Percentiles rank a stretch among this genome's conserved stretches.
phyloP scores from a whole-genome alignment of 2,888 invertebrate species.

The Tachina fera region DNA sequence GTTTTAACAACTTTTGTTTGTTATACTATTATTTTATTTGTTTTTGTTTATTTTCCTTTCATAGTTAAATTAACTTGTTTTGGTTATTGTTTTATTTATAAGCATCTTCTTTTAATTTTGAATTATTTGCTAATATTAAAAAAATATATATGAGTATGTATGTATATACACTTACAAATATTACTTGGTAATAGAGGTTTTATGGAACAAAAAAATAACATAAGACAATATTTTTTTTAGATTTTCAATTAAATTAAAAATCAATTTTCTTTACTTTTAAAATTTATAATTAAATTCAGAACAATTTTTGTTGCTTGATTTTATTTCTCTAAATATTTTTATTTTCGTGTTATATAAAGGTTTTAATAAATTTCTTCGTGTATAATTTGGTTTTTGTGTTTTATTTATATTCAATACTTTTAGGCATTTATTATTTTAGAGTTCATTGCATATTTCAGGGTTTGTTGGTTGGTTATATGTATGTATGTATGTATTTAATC shows the following conservation, averaged over 20 bases:
- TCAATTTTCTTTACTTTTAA: slow-evolving; percentile 2
- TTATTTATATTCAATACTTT: slow-evolving; percentile 63
- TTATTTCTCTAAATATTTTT: background rate
- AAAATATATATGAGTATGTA: background rate
- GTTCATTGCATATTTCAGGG: slow-evolving; percentile 62
- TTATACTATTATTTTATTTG: slow-evolving; percentile 14
- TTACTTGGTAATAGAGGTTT: slow-evolving; percentile 51
- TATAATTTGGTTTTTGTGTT: slow-evolving; percentile 27
- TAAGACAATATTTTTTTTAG: background rate
- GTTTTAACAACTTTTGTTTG: slow-evolving; percentile 54
- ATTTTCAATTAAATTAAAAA: slow-evolving; percentile 65
- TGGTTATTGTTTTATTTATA: slow-evolving; percentile 54
- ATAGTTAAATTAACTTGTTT: slow-evolving; percentile 29
- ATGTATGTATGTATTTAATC: background rate
- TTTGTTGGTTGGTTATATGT: slow-evolving; percentile 13
- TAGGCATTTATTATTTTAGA: slow-evolving; percentile 68
- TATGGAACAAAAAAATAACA: slow-evolving; percentile 13
- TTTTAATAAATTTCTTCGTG: slow-evolving; percentile 38
- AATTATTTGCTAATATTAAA: background rate
- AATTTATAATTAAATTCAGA: slow-evolving; percentile 14
- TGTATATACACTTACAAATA: slow-evolving; percentile 39
- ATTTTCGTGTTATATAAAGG: background rate
- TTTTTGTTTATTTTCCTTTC: slow-evolving; percentile 22
- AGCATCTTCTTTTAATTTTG: slow-evolving; percentile 34
- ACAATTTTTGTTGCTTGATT: slow-evolving; percentile 12